Base-by-base conservation (phyloP, 2,888 invertebrate species). In the Plemyria rubiginata region DNA sequence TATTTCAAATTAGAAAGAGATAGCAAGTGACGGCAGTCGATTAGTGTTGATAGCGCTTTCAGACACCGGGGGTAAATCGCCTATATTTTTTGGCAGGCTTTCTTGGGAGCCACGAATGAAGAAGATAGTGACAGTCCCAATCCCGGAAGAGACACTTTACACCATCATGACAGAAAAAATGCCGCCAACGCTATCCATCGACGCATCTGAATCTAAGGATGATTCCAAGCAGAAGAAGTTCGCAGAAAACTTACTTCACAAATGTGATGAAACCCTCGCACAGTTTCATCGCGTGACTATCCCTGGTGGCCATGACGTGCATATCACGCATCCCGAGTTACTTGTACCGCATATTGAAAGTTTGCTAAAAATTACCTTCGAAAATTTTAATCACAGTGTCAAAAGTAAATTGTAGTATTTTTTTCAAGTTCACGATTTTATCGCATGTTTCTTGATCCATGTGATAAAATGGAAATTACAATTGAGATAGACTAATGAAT, bases 261-360 rank as follows among this genome's bases (percentile, higher is more conserved):
- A 76, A 68, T 75, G 80, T 50, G 60, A 74, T 49, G 56, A 74
- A 51, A 74, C 73, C n/a, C 65, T 80, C 16, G 72, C 76, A 0
- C 60, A 79, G 50, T 79, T 74, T 63, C 58, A 64, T 9, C 59
- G 76, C 16, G 58, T 79, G 0, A 66, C 75, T n/a, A 87, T 94
- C 0, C 72, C 78, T 0, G 95, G 95, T 0, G 84, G 88, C 62
- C 95, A 95, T 66, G 94, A 95, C 72, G 87, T 94, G 11, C 95
- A 95, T 72, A 90, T 93, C 54, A 93, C 92, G 54, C 76, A 88
- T 66, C 94, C 95, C 4, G 92, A 94, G 68, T 70, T 74, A 12
- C 82, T 94, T 13, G 92, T 87, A 0, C 75, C 80, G 0, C 62
- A 81, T 64, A 73, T 94, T 49, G 67, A 70, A 1, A 70, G 80